Base-by-base conservation (phyloP, 35 echinoderm and acorn worm species). In the Lytechinus pictus region DNA sequence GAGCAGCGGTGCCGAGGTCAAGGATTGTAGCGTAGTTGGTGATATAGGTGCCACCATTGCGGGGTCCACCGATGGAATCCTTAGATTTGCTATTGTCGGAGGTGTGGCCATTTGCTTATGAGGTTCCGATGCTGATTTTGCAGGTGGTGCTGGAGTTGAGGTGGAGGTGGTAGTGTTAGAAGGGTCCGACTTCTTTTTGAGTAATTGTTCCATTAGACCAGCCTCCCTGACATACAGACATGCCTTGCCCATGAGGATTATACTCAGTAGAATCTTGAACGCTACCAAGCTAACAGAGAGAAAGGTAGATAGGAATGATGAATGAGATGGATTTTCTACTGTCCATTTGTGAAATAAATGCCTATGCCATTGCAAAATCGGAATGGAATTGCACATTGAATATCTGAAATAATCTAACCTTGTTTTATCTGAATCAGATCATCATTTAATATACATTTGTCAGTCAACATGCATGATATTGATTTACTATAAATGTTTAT, bases 211-310 rank as follows among this genome's bases (percentile, higher is more conserved):
- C 28, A 72, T 33, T 9, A 96, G 61, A 29, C 96, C 94, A 10
- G 89, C 94, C 58, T 97, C 89, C 87, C 96, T 92, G 14, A 96
- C 97, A 66, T 97, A 97, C 61, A 95, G 55, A 52, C 95, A 95
- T 3, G 92, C 95, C 92, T 97, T 97, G 4, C 97, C 97, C 6
- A 97, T 89, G 44, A 97, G 90, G 10, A 97, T 89, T 27, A 97
- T 97, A 52, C 97, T 97, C 86, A 89, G 96, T 19, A 97, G 86
- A 14, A 97, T 92, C 88, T 97, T 97, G 53, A 96, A 54, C 27
- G 94, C 96, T 92, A 94, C 88, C 10, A 97, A 54, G 94, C 97
- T 97, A 86, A 44, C 33, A 44, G 33, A 44, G 55, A 93, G 10
- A 28, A 89, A 54, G 95, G n/a, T 19, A 53, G 93, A 95, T 21